A percentile compares a stretch with the other conserved stretches of the same genome.
These are phyloP conservation scores for Yponomeuta cagnagella DNA, from an alignment of 2,888 invertebrate species.

Conservation along the genomic window DNA sequence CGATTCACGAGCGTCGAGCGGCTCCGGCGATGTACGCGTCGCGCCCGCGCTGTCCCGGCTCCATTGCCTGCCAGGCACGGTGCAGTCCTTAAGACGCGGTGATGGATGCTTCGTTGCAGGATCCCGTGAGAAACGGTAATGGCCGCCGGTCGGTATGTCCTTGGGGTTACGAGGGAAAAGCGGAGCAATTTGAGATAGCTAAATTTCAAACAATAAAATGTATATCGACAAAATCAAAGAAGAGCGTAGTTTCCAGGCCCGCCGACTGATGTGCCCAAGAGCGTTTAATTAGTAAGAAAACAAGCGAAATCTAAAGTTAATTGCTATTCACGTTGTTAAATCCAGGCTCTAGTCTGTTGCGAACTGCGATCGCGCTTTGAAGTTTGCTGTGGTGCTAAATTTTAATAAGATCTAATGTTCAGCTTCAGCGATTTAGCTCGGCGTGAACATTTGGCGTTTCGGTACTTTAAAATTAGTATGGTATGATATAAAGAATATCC, in stretches of 20 bases:
- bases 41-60: not conserved
- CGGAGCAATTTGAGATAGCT: too few relatives aligned
- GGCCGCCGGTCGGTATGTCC: not conserved
- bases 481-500: too few relatives aligned
- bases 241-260: too few relatives aligned
- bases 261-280: not conserved
- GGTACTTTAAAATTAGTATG: not conserved
- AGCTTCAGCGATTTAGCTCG: not conserved
- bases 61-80: not conserved
- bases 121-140: not conserved
- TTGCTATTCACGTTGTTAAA: not conserved
- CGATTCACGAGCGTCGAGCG: not conserved
- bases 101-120: not conserved
- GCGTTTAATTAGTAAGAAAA: not conserved
- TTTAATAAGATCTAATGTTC: not conserved
- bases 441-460: not conserved
- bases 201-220: too few relatives aligned
- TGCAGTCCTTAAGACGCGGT: not conserved
- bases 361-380: not conserved
- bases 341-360: not conserved
- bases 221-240: too few relatives aligned
- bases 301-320: not conserved
- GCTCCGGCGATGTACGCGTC: not conserved
- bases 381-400: not conserved
- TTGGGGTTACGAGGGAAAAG: not conserved